These are phyloP conservation scores for Cheilosia soror DNA, from an alignment of 2,888 invertebrate species.

Conservation along the genomic window DNA sequence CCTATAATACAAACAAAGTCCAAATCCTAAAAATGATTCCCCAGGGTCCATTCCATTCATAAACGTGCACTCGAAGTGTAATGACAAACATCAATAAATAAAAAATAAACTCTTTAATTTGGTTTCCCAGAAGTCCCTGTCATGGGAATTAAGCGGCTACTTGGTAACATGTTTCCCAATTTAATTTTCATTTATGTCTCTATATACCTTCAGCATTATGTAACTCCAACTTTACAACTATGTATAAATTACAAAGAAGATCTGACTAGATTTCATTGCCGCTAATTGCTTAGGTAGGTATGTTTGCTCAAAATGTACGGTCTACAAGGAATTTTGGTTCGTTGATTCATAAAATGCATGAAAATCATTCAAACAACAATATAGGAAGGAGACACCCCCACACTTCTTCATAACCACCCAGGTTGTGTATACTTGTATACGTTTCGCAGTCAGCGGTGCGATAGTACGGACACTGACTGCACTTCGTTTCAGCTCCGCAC, in stretches of 20 bases:
- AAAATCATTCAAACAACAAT: slow-evolving; percentile 11
- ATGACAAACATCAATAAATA: slow-evolving; percentile 14
- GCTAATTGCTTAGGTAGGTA: slow-evolving; percentile 25
- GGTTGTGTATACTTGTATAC: background rate
- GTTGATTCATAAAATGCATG: slow-evolving; percentile 25
- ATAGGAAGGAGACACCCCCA: slow-evolving; percentile 13
- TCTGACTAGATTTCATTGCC: slow-evolving; percentile 20
- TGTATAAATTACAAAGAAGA: background rate
- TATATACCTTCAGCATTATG: no score
- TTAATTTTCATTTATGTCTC: no score
- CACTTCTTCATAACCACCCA: slow-evolving; percentile 32
- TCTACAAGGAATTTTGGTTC: slow-evolving; percentile 33
- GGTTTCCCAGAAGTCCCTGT: slow-evolving; percentile 22
- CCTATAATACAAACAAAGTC: no score
- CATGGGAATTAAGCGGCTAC: slow-evolving; percentile 39
- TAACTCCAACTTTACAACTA: background rate
- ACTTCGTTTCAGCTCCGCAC: slow-evolving; percentile 24
- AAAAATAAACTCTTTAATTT: background rate
- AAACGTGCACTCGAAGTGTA: slow-evolving; percentile 6
- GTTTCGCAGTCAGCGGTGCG: slow-evolving; percentile 1
- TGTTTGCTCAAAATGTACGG: slow-evolving; percentile 26
- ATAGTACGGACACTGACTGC: background rate
- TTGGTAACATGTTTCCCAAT: slow-evolving; percentile 2
- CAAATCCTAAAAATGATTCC: no score
- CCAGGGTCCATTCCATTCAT: background rate